Evolutionary conservation across 2,888 invertebrate species (phyloP), one percentile per base, ranked within the genome.

Genomic region (Cantharis lateralis): DNA sequence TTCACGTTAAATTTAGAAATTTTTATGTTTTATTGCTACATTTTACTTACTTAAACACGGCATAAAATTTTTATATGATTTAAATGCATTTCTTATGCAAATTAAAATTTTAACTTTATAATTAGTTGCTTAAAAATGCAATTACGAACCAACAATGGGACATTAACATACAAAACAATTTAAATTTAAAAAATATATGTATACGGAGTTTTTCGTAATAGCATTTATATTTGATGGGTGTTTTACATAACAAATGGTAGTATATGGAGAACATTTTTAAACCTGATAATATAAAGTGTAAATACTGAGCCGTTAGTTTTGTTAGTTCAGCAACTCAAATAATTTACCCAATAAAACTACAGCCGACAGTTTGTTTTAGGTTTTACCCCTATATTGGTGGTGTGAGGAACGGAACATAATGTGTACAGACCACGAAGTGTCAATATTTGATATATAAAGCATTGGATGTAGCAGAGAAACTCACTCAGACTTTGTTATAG

Each of bases 241-340:
- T 48, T 66, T 66, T 20, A 66, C 24, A 20, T 66, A 20, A 66
- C 64, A 20, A 66, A 66, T 66, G 16, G 64, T 20, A 64, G 5
- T n/a, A 48, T 48, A 84, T 85, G 85, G 84, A 84, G 86, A 87
- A 86, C 87, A 86, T 87, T 88, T 87, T 87, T 87, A 87, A 87
- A 87, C 86, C 86, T 86, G 87, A 87, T 88, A 88, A 88, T 88
- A 87, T 87, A 82, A 84, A 84, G 83, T 81, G 87, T 84, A 88
- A 88, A 88, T 86, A 88, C 80, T 81, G 83, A 85, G 82, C 87
- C 86, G 88, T 88, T 88, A 87, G 87, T 87, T 88, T 87, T 88
- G 87, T 88, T 88, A 88, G 88, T 88, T 88, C 86, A 88, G 87
- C 86, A 88, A 88, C 88, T 88, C 88, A 88, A 88, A 88, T 88